Evolutionary conservation across 2,113 vertebrate genomes (phyloP).

Genomic region (Eulemur macaco): DNA sequence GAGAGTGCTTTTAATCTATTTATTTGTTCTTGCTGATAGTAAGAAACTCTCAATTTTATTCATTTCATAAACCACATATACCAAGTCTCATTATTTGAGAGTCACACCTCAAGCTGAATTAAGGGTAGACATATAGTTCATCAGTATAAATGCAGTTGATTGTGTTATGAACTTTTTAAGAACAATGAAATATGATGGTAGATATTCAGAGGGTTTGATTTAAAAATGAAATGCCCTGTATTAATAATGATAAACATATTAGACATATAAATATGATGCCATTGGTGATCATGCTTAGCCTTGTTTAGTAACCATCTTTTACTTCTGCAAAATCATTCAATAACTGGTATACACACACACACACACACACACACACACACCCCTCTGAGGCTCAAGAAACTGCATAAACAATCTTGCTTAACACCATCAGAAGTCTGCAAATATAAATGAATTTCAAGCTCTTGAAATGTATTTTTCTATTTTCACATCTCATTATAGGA

Average conservation of each 20-base stretch:
- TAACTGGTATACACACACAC: neutral
- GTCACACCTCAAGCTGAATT: neutral
- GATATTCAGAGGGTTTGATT: constrained; percentile 7
- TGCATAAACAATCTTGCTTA: neutral
- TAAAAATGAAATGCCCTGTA: constrained; percentile 6
- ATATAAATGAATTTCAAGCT: neutral
- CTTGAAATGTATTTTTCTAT: constrained; percentile 54
- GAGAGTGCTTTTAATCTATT: neutral
- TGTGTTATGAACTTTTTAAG: neutral
- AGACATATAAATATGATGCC: neutral
- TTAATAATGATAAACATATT: neutral
- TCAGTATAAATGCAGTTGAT: neutral
- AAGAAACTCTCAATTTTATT: constrained; percentile 16
- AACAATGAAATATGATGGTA: neutral
- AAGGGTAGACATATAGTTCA: neutral
- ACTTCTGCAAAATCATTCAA: neutral
- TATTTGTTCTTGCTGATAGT: neutral
- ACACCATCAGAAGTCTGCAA: constrained; percentile 35
- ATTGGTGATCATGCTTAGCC: neutral
- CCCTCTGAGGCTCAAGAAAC: neutral
- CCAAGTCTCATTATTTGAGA: constrained; percentile 9
- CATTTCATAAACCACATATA: neutral
- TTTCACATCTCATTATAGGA: constrained; percentile 86
- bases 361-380: neutral
- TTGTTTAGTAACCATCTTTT: constrained; percentile 1